Conservation (phyloP, 2,797 vertebrate species). For the Pogonophryne albipinna region DNA sequence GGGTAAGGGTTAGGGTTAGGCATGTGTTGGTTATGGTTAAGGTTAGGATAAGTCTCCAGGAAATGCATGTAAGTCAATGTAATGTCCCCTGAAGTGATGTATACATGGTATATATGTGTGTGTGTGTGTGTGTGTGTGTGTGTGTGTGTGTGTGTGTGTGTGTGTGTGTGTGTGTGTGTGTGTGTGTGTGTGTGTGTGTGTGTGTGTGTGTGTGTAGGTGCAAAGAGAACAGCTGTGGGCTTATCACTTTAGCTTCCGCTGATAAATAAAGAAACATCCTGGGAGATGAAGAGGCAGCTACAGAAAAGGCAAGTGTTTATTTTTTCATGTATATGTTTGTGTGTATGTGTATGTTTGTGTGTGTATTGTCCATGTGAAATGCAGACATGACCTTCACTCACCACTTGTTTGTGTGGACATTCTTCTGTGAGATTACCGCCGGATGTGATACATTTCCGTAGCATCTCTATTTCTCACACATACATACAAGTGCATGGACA, state of each 20-base stretch:
- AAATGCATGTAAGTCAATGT: too few relatives aligned
- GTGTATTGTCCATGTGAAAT: slow-evolving; percentile 7
- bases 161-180: slow-evolving; percentile 26
- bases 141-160: too few relatives aligned
- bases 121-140: too few relatives aligned
- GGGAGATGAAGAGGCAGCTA: slow-evolving; percentile 30
- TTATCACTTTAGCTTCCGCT: slow-evolving; percentile 59
- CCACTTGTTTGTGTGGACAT: slow-evolving; percentile 32
- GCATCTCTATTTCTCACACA: slow-evolving; percentile 28
- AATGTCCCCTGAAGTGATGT: too few relatives aligned
- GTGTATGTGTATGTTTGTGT: slow-evolving; percentile 18
- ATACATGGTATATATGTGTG: too few relatives aligned
- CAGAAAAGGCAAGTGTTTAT: slow-evolving; percentile 59
- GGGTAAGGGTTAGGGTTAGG: too few relatives aligned
- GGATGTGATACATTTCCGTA: slow-evolving; percentile 54
- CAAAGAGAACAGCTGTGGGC: slow-evolving; percentile 65
- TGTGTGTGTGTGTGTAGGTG: background rate
- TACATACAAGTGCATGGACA: background rate
- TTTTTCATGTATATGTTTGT: slow-evolving; percentile 12
- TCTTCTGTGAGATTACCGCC: slow-evolving; percentile 51
- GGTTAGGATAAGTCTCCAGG: too few relatives aligned
- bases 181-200: background rate
- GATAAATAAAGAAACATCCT: slow-evolving; percentile 65
- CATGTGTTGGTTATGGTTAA: too few relatives aligned
- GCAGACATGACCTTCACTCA: slow-evolving; percentile 42